A percentile compares a stretch with the other conserved stretches of the same genome.
Evolutionary conservation across 2,113 vertebrate species (phyloP).

Genomic region (Phylloscopus whistleri): DNA sequence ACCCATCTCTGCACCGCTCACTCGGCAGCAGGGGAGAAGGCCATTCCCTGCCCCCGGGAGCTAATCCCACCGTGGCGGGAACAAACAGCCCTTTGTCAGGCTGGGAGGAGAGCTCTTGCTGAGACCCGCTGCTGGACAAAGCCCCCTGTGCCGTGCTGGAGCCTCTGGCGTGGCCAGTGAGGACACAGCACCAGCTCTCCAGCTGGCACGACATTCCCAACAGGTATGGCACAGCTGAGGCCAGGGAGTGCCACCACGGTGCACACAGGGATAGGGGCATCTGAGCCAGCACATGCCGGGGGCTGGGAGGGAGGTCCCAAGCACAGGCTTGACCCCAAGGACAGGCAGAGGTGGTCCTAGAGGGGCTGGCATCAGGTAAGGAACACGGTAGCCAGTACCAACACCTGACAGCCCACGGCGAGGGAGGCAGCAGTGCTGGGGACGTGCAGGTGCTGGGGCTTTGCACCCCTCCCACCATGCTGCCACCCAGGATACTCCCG

Average conservation of each 20-base stretch:
- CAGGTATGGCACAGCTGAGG: not conserved
- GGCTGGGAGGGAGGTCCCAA: not conserved
- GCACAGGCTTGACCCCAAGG: not conserved
- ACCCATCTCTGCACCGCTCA: not conserved
- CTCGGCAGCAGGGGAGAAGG: not conserved
- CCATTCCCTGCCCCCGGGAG: not conserved
- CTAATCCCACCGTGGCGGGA: conserved; percentile 16
- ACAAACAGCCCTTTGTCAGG: conserved; percentile 47
- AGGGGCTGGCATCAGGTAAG: not conserved
- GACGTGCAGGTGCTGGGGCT: not conserved
- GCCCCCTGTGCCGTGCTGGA: not conserved
- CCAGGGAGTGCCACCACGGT: rapidly evolving
- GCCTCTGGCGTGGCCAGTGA: rapidly evolving
- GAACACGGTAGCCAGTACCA: not conserved
- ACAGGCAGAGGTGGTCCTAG: not conserved
- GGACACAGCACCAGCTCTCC: not conserved
- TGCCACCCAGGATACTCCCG: rapidly evolving
- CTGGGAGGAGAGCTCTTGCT: not conserved
- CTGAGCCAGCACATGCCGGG: rapidly evolving
- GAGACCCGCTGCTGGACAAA: not conserved
- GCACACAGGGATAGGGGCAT: not conserved
- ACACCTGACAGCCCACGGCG: rapidly evolving
- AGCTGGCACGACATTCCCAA: rapidly evolving
- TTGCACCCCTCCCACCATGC: not conserved
- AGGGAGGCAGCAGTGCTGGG: not conserved